Evolutionary conservation across 2,113 vertebrate species (phyloP), one percentile per base, ranked within the genome.

Genomic region (Cyrtonyx montezumae): DNA sequence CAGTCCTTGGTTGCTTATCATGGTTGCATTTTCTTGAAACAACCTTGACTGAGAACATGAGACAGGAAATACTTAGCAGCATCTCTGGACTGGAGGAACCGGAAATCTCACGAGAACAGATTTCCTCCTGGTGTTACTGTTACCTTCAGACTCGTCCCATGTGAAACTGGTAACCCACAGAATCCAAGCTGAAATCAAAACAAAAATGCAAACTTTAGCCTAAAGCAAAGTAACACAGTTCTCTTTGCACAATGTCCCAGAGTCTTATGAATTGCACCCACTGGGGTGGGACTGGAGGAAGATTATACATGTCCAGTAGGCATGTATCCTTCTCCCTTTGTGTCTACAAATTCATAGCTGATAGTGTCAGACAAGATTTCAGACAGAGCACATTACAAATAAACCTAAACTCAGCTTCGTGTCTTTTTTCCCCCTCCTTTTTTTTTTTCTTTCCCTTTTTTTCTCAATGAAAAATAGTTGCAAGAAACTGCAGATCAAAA

Each of bases 41-140:
- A 49, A 8, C 28, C 30, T 71, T 32, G 48, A 67, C 3, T 26
- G n/a, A 81, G 66, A 58, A 88, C 80, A 78, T 32, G 4, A 77
- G 53, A 17, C 69, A 93, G 84, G 87, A 85, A 91, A 85, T 74
- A 40, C 48, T 93, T 81, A 73, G 48, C 76, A 42, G 19, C 32
- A 79, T 73, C 87, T 56, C 59, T 53, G n/a, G 89, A 55, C 23
- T 73, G 42, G 53, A 80, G 65, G 75, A 84, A 71, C 59, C 65
- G 88, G 59, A 88, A 93, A 84, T 59, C 48, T 84, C 84, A 37
- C 70, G 53, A 53, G 83, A 84, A 46, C n/a, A 19, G 21, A 46
- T 80, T 79, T 89, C 69, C 42, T 87, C 58, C 22, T 55, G 40
- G 19, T 26, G 16, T 40, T 70, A 53, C 48, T 8, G 1, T 51